Evolutionary conservation across 35 echinoderm and acorn worm species (phyloP).

Genomic region (Patiria miniata): DNA sequence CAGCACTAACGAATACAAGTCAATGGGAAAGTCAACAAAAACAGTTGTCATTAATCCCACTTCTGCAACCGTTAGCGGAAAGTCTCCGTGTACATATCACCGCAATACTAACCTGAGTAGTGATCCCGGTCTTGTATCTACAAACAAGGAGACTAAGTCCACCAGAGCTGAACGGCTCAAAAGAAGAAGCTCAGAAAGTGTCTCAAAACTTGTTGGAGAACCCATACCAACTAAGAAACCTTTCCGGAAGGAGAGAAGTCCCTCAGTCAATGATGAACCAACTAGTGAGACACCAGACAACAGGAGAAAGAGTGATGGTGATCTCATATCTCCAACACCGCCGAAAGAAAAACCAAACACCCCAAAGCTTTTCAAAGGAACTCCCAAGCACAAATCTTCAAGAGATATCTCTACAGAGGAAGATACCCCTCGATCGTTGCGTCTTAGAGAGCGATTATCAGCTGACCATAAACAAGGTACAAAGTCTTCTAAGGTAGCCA

Average conservation of each 20-base stretch:
- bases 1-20: no score
- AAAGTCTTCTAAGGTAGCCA: not conserved
- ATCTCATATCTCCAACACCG: slow-evolving; percentile 73
- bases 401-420: slow-evolving; percentile 6
- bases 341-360: slow-evolving; percentile 51
- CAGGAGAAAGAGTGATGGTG: slow-evolving; percentile 64
- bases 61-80: not conserved
- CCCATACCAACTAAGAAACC: slow-evolving; percentile 6
- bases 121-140: not conserved
- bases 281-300: not conserved
- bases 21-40: no score
- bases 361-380: slow-evolving; percentile 44
- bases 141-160: not conserved
- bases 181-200: not conserved
- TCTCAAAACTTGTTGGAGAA: not conserved
- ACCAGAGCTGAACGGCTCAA: not conserved
- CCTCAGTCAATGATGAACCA: not conserved
- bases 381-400: slow-evolving; percentile 4
- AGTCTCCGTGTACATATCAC: no score
- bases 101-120: not conserved
- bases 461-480: not conserved
- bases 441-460: slow-evolving; percentile 24
- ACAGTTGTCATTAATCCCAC: not conserved
- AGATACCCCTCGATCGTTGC: not conserved
- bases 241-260: not conserved